Evolutionary conservation across 2,888 invertebrate species (phyloP), one percentile per base, ranked within the genome.

Genomic region (Thera britannica): DNA sequence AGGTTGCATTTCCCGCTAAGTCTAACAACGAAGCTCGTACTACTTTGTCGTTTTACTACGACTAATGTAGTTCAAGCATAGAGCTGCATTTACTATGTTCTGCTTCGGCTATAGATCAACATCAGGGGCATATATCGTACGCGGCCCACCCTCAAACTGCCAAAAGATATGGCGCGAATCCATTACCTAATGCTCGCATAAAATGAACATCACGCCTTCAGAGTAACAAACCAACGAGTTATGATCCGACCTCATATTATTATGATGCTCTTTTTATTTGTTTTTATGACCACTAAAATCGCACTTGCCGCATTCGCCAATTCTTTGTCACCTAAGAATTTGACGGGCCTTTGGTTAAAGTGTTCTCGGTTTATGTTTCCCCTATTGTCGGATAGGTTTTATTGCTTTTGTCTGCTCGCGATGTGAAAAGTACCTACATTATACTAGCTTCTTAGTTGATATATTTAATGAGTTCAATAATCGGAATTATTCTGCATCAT

Each of bases 181-280:
- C 91, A 91, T 92, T 90, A 90, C 86, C 85, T 87, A 88, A 90
- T 89, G 87, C 85, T 83, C 82, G 83, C 86, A 85, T 89, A 90
- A 90, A 85, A 82, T 79, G 75, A 80, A 79, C 79, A 80, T 74
- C 81, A 74, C 80, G 71, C 79, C 77, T 78, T 75, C 76, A 79
- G 77, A 82, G 83, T 82, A 86, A 87, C 88, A 87, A 90, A 90
- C 89, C 89, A 90, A 88, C 89, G 88, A 91, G 83, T 90, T 90
- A 92, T 90, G 90, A 87, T 85, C 83, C 84, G 75, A 79, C 82
- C 79, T 83, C 82, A 83, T 83, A 82, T 83, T 83, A 82, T 83
- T 83, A 83, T 85, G 84, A 86, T 86, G 81, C 80, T 80, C 81
- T 87, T 89, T 80, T 91, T 89, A 89, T 90, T 85, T 83, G 83